Conservation (phyloP, 2,113 vertebrate genomes). For the Cyanocitta stelleri region DNA sequence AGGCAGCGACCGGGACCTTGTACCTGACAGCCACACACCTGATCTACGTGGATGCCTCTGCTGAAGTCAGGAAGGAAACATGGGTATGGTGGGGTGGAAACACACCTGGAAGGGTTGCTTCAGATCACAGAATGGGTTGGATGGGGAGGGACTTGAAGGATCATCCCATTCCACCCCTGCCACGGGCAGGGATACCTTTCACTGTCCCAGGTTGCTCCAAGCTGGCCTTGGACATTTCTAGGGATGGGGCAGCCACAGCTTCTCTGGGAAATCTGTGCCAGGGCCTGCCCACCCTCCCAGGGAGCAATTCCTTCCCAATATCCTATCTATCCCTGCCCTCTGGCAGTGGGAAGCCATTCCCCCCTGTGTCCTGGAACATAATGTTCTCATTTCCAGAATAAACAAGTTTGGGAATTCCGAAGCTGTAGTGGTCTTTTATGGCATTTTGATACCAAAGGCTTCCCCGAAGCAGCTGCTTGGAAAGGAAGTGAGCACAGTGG, state of each 20-base stretch:
- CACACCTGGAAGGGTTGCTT: not conserved
- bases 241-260: not conserved
- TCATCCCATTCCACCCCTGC: not conserved
- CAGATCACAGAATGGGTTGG: not conserved
- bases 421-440: not conserved
- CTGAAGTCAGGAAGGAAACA: constrained; percentile 74
- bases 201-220: rapidly evolving
- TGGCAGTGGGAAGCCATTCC: not conserved
- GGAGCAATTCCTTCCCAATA: not conserved
- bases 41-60: constrained; percentile 76
- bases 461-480: not conserved
- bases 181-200: not conserved
- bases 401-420: not conserved
- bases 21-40: constrained; percentile 83
- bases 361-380: not conserved
- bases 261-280: not conserved
- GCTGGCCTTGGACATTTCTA: not conserved
- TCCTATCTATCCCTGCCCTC: not conserved
- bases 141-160: not conserved
- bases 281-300: not conserved
- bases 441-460: not conserved
- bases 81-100: constrained; percentile 70
- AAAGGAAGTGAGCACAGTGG: not conserved
- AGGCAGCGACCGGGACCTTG: constrained; percentile 70
- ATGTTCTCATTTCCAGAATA: not conserved